Conservation (phyloP, 2,113 vertebrate genomes). For the Reinhardtius hippoglossoides region DNA sequence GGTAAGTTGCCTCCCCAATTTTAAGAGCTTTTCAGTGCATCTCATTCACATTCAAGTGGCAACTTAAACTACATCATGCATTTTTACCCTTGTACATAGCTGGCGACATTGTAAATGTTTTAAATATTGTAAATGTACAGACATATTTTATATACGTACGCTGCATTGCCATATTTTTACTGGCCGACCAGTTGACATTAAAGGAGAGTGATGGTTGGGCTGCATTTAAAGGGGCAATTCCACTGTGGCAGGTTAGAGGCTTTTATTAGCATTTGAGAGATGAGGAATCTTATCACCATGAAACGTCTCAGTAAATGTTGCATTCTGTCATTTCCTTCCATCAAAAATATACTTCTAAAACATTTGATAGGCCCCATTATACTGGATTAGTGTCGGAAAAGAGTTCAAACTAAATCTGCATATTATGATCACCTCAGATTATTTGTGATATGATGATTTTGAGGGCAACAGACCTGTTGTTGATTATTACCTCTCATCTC, state of each 20-base stretch:
- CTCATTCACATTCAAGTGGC: conserved; percentile 23
- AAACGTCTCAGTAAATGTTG: background rate
- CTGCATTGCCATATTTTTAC: conserved; percentile 82
- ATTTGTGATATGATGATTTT: too few relatives aligned
- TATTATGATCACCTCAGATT: background rate
- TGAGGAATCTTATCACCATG: conserved; percentile 10
- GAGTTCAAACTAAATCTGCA: background rate
- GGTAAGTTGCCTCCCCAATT: conserved; percentile 50
- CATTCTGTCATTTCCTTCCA: conserved; percentile 2
- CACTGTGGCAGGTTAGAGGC: conserved; percentile 28
- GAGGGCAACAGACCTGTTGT: conserved; percentile 7
- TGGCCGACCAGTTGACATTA: conserved; percentile 63
- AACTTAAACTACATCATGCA: conserved; percentile 34
- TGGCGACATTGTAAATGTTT: conserved; percentile 82
- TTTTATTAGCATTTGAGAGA: conserved; percentile 25
- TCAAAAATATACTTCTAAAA: background rate
- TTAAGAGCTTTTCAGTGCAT: conserved; percentile 44
- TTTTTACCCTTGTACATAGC: conserved; percentile 63
- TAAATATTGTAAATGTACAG: conserved; percentile 86
- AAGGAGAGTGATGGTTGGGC: conserved; percentile 50
- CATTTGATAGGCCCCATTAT: conserved; percentile 2
- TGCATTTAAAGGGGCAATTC: conserved; percentile 35
- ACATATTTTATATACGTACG: conserved; percentile 85
- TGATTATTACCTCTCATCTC: conserved; percentile 22
- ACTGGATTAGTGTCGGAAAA: background rate